Conservation (phyloP, 2,113 vertebrate genomes). For the Strix uralensis region DNA sequence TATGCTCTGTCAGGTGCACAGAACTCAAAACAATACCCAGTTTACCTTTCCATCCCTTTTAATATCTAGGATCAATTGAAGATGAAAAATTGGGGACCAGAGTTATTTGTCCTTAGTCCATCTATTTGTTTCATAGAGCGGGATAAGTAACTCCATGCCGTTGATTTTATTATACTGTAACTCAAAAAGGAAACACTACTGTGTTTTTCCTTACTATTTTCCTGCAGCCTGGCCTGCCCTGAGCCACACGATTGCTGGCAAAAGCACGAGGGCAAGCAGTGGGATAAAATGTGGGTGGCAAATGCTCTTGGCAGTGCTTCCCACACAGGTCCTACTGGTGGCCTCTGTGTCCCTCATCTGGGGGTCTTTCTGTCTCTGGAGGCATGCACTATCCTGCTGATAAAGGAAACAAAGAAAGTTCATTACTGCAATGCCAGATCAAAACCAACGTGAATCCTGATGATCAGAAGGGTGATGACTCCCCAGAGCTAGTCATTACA, state of each 20-base stretch:
- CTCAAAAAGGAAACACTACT: background rate
- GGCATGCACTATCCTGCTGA: background rate
- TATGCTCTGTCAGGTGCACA: background rate
- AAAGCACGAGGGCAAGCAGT: fast-evolving
- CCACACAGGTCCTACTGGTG: background rate
- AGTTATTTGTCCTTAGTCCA: background rate
- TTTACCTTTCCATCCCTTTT: background rate
- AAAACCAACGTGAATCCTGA: background rate
- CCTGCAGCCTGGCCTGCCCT: background rate
- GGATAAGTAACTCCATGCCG: background rate
- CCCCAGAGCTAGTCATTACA: background rate
- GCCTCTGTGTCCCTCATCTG: background rate
- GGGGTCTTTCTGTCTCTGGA: background rate
- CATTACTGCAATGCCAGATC: background rate
- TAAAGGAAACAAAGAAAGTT: background rate
- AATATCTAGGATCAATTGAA: background rate
- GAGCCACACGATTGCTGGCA: background rate
- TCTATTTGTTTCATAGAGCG: background rate
- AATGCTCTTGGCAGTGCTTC: background rate
- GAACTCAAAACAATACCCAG: fast-evolving
- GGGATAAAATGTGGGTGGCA: background rate
- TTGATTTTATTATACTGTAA: background rate
- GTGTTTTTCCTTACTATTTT: background rate
- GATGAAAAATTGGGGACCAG: background rate
- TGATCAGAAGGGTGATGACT: background rate